Evolutionary conservation across 1,140 invertebrate genomes (phyloP).

Genomic region (Littorina saxatilis): DNA sequence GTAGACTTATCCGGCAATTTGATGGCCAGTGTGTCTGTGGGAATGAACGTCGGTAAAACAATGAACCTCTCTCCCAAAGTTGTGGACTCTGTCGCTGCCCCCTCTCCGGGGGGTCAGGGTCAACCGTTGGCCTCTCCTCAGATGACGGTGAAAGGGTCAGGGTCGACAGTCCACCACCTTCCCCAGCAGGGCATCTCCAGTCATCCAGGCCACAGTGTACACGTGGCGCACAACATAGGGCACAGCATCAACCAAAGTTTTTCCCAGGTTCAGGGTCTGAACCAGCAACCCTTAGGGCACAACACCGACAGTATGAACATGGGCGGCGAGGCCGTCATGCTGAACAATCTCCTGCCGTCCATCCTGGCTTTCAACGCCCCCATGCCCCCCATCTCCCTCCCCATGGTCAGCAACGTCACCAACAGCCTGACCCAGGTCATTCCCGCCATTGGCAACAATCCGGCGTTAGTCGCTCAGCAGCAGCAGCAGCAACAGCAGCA

Average conservation of each 20-base stretch:
- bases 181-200: constrained; percentile 19
- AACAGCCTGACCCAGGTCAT: constrained; percentile 83
- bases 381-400: constrained; percentile 82
- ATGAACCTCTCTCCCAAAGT: constrained; percentile 27
- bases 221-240: constrained; percentile 13
- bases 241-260: constrained; percentile 8
- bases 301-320: neutral
- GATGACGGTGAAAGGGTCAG: neutral
- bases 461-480: constrained; percentile 17
- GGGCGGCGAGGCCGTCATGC: constrained; percentile 17
- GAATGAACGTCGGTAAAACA: constrained; percentile 6
- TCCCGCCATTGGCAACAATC: constrained; percentile 68
- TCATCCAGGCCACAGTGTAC: neutral
- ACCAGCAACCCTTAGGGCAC: neutral
- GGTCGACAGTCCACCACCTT: constrained; percentile 27
- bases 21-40: constrained; percentile 22
- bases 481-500: constrained; percentile 16
- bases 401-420: constrained; percentile 84
- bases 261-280: neutral
- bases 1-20: constrained; percentile 31
- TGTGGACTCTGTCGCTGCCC: neutral
- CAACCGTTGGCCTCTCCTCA: neutral
- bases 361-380: constrained; percentile 67
- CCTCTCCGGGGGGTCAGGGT: neutral
- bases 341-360: constrained; percentile 46